Conservation (phyloP, 2,888 invertebrate species). For the Drosophila conformis region DNA sequence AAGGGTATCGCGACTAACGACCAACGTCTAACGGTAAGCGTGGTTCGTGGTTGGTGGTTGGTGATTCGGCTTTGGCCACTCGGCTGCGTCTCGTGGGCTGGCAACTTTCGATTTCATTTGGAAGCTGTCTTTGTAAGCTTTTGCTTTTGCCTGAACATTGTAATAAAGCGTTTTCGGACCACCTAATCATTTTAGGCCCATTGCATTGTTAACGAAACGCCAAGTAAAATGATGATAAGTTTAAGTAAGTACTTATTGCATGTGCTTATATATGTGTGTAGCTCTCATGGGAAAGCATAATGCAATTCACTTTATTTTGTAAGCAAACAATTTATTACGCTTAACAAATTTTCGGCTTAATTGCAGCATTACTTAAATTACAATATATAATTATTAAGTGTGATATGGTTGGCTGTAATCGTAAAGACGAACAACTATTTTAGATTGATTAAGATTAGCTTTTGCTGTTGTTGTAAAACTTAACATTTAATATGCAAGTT, state of each 20-base stretch:
- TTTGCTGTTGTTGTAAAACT: background rate
- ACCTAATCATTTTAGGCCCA: constrained; percentile 42
- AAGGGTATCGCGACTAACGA: constrained; percentile 57
- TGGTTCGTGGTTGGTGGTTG: constrained; percentile 4
- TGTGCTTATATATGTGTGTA: constrained; percentile 5
- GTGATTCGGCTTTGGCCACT: constrained; percentile 13
- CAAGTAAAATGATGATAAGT: constrained; percentile 44
- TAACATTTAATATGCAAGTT: background rate
- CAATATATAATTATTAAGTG: constrained; percentile 15
- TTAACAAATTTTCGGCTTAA: constrained; percentile 36
- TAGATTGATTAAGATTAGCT: constrained; percentile 5
- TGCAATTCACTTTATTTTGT: constrained; percentile 66
- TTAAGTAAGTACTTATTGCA: constrained; percentile 36
- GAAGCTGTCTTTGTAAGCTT: constrained; percentile 60
- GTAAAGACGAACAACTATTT: background rate
- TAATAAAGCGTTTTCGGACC: constrained; percentile 17
- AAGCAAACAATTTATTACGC: constrained; percentile 57
- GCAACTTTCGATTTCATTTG: constrained; percentile 66
- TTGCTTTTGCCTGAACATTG: constrained; percentile 25
- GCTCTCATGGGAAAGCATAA: constrained; percentile 41
- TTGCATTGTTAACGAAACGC: constrained; percentile 36
- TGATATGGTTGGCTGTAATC: constrained; percentile 6
- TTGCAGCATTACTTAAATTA: constrained; percentile 20
- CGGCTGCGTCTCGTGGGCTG: constrained; percentile 19
- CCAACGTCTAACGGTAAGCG: constrained; percentile 52